Evolutionary conservation across 1,140 invertebrate species (phyloP).

Genomic region (Megathymus violae): DNA sequence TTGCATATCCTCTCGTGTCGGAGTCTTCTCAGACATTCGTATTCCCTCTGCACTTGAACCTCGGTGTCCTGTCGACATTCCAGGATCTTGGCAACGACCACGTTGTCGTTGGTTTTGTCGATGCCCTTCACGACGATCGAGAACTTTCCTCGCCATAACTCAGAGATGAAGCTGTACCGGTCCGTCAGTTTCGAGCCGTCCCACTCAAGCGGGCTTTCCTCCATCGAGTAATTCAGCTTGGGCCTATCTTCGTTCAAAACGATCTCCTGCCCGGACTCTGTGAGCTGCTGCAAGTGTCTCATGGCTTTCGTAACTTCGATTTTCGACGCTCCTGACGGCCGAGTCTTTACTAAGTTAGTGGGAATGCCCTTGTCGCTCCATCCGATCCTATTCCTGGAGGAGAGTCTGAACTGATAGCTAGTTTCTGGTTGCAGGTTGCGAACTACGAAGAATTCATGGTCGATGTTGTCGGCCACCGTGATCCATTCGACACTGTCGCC

Average conservation of each 20-base stretch:
- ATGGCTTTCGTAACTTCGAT: slow-evolving; percentile 91
- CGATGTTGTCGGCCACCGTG: slow-evolving; percentile 93
- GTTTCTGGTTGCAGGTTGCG: slow-evolving; percentile 90
- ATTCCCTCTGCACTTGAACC: slow-evolving; percentile 89
- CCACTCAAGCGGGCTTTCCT: slow-evolving; percentile 90
- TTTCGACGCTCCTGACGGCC: slow-evolving; percentile 86
- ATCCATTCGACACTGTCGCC: slow-evolving; percentile 93
- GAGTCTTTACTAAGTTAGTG: slow-evolving; percentile 88
- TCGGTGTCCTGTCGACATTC: slow-evolving; percentile 88
- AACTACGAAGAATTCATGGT: slow-evolving; percentile 96
- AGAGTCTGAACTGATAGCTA: slow-evolving; percentile 94
- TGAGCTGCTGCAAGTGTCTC: slow-evolving; percentile 92
- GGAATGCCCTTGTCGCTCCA: slow-evolving; percentile 93
- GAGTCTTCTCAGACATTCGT: slow-evolving; percentile 90
- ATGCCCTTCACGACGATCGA: slow-evolving; percentile 93
- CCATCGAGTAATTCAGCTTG: slow-evolving; percentile 89
- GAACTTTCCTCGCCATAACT: slow-evolving; percentile 93
- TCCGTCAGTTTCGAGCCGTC: slow-evolving; percentile 87
- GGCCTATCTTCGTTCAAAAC: slow-evolving; percentile 86
- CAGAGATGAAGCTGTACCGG: slow-evolving; percentile 92
- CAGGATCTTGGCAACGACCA: slow-evolving; percentile 92
- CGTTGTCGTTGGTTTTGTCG: slow-evolving; percentile 88
- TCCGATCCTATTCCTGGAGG: slow-evolving; percentile 96
- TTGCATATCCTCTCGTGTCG: slow-evolving; percentile 93
- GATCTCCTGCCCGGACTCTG: slow-evolving; percentile 90